A percentile compares a stretch with the other conserved stretches of the same genome.
Conservation (phyloP, 2,113 vertebrate species). For the Eleginops maclovinus region DNA sequence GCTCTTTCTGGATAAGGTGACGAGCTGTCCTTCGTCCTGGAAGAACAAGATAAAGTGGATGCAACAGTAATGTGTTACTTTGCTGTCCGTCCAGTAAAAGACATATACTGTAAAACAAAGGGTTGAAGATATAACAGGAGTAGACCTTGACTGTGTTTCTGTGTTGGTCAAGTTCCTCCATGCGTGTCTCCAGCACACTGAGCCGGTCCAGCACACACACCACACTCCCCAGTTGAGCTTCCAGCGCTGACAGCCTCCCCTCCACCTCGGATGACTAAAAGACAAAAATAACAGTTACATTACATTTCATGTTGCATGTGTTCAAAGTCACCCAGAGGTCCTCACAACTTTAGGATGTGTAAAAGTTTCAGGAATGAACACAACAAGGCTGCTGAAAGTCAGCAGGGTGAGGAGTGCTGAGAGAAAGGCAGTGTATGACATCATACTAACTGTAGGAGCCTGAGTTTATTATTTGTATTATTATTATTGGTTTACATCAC, state of each 20-base stretch:
- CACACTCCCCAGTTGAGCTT: constrained; percentile 77
- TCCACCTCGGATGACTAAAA: constrained; percentile 73
- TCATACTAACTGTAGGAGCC: too few relatives aligned
- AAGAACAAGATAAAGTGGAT: neutral
- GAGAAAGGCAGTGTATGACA: too few relatives aligned
- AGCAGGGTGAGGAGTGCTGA: too few relatives aligned
- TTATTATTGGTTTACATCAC: too few relatives aligned
- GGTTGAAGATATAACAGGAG: neutral
- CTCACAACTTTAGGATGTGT: neutral
- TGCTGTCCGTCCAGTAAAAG: neutral
- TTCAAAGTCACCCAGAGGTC: neutral
- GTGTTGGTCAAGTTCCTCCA: constrained; percentile 74
- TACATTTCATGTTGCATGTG: neutral
- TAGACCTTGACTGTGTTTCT: constrained; percentile 66
- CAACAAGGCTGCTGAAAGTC: neutral
- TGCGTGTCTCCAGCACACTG: constrained; percentile 82
- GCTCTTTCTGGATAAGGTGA: constrained; percentile 80
- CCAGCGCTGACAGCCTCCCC: constrained; percentile 79
- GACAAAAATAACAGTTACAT: constrained; percentile 4
- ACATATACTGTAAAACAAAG: neutral
- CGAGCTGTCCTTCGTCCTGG: constrained; percentile 46
- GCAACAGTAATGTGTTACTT: neutral
- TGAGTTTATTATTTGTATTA: too few relatives aligned
- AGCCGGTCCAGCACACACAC: constrained; percentile 83
- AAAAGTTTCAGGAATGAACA: neutral